Percentiles rank a stretch among this genome's conserved stretches.
These are phyloP conservation scores for Cotesia chilonis DNA, from an alignment of 1,140 invertebrate species.

Conservation along the genomic window DNA sequence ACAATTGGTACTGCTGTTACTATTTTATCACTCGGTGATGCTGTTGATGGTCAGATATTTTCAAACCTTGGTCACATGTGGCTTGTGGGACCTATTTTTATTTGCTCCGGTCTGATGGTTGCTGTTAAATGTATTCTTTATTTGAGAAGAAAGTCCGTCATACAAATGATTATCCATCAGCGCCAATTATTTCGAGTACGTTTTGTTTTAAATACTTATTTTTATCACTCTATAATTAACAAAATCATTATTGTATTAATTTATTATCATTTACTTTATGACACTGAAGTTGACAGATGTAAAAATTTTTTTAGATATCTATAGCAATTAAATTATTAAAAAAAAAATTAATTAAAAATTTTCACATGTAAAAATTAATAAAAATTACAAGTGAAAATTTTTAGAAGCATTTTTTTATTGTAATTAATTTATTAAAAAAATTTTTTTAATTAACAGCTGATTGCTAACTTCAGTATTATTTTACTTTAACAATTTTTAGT, in stretches of 20 bases:
- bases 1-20: slow-evolving; percentile 73
- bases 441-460: too few relatives aligned
- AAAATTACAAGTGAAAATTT: too few relatives aligned
- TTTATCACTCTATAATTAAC: slow-evolving; percentile 18
- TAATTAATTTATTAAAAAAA: too few relatives aligned
- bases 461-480: too few relatives aligned
- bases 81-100: slow-evolving; percentile 75
- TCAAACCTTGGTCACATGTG: slow-evolving; percentile 74
- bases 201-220: slow-evolving; percentile 31
- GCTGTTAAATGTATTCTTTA: slow-evolving; percentile 75
- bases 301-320: not conserved
- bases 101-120: slow-evolving; percentile 75
- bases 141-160: slow-evolving; percentile 72
- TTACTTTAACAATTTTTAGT: not conserved
- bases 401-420: too few relatives aligned
- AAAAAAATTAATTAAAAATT: too few relatives aligned
- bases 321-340: too few relatives aligned
- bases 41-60: slow-evolving; percentile 68
- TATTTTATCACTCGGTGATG: slow-evolving; percentile 70
- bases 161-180: slow-evolving; percentile 73
- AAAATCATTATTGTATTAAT: not conserved
- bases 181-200: slow-evolving; percentile 71
- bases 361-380: too few relatives aligned
- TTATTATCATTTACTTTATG: too few relatives aligned
- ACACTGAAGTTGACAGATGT: not conserved